Percentiles rank a stretch among this genome's conserved stretches.
phyloP scores from a whole-genome alignment of 2,888 invertebrate genomes.

The Acholoe squamosa region DNA sequence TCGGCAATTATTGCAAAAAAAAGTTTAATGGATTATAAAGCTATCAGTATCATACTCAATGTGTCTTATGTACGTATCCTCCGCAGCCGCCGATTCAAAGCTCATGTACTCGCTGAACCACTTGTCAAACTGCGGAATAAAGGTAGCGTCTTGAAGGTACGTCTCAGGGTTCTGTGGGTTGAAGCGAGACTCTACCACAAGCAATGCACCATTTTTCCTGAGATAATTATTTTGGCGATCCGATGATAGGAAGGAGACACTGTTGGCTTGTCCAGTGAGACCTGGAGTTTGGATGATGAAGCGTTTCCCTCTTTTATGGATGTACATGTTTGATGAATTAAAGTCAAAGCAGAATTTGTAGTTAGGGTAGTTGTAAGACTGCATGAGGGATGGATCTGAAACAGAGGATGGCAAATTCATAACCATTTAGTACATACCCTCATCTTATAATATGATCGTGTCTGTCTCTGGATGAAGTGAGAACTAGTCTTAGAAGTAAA shows the following conservation, averaged over 20 bases:
- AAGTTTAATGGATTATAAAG: too few relatives aligned
- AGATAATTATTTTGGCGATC: conserved; percentile 31
- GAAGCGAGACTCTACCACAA: background rate
- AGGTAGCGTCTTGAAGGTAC: conserved; percentile 4
- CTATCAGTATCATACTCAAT: too few relatives aligned
- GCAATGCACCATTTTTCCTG: background rate
- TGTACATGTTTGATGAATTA: background rate
- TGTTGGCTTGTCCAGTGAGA: conserved; percentile 3
- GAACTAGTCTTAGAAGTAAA: too few relatives aligned
- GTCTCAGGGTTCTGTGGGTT: background rate
- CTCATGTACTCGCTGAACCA: background rate
- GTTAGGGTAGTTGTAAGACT: conserved; percentile 55
- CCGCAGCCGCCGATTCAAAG: background rate
- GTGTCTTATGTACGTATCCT: conserved; percentile 1
- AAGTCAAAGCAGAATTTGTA: background rate
- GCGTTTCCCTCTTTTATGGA: background rate
- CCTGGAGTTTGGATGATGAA: conserved; percentile 12
- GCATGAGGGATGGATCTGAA: background rate
- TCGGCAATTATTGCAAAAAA: too few relatives aligned
- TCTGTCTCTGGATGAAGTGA: too few relatives aligned
- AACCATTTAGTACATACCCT: too few relatives aligned
- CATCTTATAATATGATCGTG: too few relatives aligned
- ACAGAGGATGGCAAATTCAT: too few relatives aligned
- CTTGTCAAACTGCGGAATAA: background rate
- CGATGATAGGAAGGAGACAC: background rate